Conservation (phyloP, 2,797 vertebrate genomes). For the Poecilia velifera region DNA sequence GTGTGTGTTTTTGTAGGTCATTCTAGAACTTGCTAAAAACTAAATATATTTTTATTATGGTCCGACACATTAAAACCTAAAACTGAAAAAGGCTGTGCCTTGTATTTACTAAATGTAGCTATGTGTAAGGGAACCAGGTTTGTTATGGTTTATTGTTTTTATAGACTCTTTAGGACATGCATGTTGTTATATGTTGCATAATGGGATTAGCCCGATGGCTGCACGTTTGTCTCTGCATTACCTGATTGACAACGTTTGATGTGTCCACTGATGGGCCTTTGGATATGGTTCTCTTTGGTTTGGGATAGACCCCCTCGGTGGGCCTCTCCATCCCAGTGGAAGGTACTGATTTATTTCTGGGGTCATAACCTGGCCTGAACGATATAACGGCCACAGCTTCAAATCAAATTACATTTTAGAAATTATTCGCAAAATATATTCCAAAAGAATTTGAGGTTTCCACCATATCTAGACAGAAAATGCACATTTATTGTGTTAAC, state of each 20-base stretch:
- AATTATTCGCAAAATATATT: neutral
- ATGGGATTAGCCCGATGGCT: neutral
- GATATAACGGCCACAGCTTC: conserved; percentile 21
- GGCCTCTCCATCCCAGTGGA: conserved; percentile 87
- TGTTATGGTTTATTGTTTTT: neutral
- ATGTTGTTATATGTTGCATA: neutral
- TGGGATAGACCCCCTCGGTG: conserved; percentile 76
- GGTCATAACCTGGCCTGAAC: conserved; percentile 78
- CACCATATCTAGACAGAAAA: neutral
- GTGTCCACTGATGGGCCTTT: conserved; percentile 87
- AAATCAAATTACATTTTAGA: neutral
- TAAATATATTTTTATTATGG: neutral
- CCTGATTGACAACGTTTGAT: conserved; percentile 70
- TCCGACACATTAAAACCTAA: neutral
- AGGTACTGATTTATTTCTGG: conserved; percentile 77
- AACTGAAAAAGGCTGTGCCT: neutral
- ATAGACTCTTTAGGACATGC: neutral
- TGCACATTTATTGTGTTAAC: neutral
- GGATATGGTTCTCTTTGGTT: conserved; percentile 79
- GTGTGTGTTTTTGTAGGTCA: neutral
- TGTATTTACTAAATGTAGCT: neutral
- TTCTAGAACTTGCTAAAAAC: neutral
- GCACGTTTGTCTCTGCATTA: conserved; percentile 33
- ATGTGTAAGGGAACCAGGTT: neutral
- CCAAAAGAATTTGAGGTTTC: neutral